A percentile compares a stretch with the other conserved stretches of the same genome.
Evolutionary conservation across 92 coral and sea anemone genomes (phyloP).

Genomic region (Porites divaricata): DNA sequence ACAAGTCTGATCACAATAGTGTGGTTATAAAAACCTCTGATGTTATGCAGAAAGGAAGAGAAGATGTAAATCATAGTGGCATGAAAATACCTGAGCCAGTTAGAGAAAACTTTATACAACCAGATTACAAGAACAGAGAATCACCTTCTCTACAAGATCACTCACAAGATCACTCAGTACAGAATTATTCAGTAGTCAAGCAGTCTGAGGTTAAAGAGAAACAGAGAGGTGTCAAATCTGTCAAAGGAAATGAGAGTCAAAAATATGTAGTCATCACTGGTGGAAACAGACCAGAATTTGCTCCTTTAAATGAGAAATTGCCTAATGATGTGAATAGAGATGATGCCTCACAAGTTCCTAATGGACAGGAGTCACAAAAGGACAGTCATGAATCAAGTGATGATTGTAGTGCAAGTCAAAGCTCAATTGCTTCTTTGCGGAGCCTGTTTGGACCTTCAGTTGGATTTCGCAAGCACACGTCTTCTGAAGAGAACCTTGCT

Average conservation of each 20-base stretch:
- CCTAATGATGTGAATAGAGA: background rate
- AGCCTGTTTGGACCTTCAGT: conserved; percentile 71
- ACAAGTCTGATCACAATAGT: background rate
- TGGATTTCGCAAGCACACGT: conserved; percentile 44
- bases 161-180: background rate
- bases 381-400: background rate
- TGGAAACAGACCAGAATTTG: conserved; percentile 3
- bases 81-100: background rate
- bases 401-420: background rate
- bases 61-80: background rate
- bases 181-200: conserved; percentile 23
- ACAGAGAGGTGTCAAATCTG: background rate
- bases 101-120: background rate
- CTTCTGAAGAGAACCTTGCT: conserved; percentile 61
- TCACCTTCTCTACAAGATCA: background rate
- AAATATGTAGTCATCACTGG: conserved; percentile 19
- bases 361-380: background rate
- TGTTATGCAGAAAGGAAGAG: background rate
- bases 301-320: background rate
- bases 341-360: conserved; percentile 1
- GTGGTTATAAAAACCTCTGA: background rate
- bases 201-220: conserved; percentile 5
- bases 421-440: conserved; percentile 45
- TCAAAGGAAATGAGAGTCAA: background rate
- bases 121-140: background rate